Evolutionary conservation across 2,797 vertebrate genomes (phyloP).

Genomic region (Crenuchus spilurus): DNA sequence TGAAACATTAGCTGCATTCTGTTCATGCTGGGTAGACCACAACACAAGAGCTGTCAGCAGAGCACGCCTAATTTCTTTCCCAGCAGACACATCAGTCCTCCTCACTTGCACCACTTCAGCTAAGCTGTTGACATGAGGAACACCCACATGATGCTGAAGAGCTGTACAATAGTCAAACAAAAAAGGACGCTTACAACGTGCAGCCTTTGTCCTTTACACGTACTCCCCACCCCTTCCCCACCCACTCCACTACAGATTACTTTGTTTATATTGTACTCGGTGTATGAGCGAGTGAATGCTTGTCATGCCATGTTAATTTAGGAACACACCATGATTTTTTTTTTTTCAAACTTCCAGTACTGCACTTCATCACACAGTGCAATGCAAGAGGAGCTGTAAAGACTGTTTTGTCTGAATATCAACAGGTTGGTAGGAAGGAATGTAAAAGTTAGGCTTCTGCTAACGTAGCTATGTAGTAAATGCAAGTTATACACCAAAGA

Average conservation of each 20-base stretch:
- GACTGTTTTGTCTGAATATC: not conserved
- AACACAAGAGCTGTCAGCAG: conserved; percentile 29
- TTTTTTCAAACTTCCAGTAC: not conserved
- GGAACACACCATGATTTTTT: too few relatives aligned
- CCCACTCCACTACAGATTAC: not conserved
- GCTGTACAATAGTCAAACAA: not conserved
- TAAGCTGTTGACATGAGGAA: not conserved
- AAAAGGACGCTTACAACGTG: not conserved
- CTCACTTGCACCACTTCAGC: conserved; percentile 21
- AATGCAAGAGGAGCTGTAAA: not conserved
- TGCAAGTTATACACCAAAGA: too few relatives aligned
- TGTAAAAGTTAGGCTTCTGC: not conserved
- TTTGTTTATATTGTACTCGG: not conserved
- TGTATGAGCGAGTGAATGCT: not conserved
- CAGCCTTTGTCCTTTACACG: not conserved
- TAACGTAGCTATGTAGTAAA: too few relatives aligned
- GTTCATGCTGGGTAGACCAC: conserved; percentile 10
- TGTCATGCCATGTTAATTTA: not conserved
- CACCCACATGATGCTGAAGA: conserved; percentile 8
- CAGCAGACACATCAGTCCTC: conserved; percentile 31
- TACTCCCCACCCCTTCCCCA: conserved; percentile 5
- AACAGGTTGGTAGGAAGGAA: not conserved
- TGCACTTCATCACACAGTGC: not conserved
- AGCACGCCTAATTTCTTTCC: conserved; percentile 33
- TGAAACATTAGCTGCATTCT: conserved; percentile 16